Base-by-base conservation (phyloP, 2,113 vertebrate genomes). In the Tragelaphus scriptus region DNA sequence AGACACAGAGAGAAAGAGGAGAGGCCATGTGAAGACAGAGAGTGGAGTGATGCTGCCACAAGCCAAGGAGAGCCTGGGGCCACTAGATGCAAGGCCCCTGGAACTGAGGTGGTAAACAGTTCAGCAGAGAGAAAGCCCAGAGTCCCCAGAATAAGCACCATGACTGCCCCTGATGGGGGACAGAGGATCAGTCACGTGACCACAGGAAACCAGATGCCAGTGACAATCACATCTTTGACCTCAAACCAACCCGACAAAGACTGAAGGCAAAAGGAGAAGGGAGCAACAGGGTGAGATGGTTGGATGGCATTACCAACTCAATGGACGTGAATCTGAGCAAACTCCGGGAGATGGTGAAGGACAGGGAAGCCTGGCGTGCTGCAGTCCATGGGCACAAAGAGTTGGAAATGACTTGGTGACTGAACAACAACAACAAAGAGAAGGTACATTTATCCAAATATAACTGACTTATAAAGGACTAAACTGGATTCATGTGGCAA, bases 91-190 rank as follows among this genome's bases (percentile, higher is more conserved):
- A 30, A 23, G 49, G 65, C n/a, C 65, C n/a, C n/a, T 13, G 55
- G 14, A 86, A 30, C 26, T 86, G n/a, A 82, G 6, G 7, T 5
- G 9, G 30, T 86, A 30, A 17, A 26, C 61, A 16, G 23, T 13
- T 28, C 55, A 61, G n/a, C 87, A 80, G 89, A n/a, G 23, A 55
- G 30, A 93, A 58, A 65, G 44, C 14, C 68, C 40, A 25, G 53
- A 23, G 25, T 14, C 36, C 88, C 28, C 49, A 13, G 49, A 40
- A 71, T 47, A 92, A 85, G n/a, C 0, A 14, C 15, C 49, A 6
- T 68, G 6, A 7, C n/a, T 59, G 23, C 7, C 65, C 53, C 36
- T 1, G 0, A 1, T 14, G 1, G 6, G 47, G 47, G 21, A 85
- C 56, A 23, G 13, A 82, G 9, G 14, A 44, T 13, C 13, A 5